A percentile compares a stretch with the other conserved stretches of the same genome.
phyloP scores from a whole-genome alignment of 2,113 vertebrate genomes.

The Paratilapia polleni region DNA sequence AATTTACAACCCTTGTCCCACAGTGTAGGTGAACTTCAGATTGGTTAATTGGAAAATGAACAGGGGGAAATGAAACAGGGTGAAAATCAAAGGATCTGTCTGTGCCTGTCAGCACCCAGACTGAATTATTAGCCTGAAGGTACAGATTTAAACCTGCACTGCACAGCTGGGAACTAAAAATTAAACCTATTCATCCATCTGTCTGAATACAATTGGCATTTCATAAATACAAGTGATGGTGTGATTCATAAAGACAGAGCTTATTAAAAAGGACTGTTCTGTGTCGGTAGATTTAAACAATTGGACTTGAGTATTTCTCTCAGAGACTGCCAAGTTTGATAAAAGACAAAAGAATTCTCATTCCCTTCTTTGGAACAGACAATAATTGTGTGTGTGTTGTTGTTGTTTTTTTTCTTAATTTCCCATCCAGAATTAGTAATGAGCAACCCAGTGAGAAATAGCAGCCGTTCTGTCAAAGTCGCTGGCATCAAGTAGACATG shows the following conservation, averaged over 20 bases:
- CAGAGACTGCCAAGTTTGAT: background rate
- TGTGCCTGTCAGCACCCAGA: conserved; percentile 48
- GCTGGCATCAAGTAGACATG: background rate
- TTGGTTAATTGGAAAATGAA: conserved; percentile 56
- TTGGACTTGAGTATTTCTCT: conserved; percentile 11
- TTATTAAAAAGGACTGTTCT: conserved; percentile 40
- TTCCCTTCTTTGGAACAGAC: background rate
- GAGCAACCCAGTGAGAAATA: background rate
- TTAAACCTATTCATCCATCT: conserved; percentile 60
- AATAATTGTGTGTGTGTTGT: background rate
- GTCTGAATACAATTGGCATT: conserved; percentile 54
- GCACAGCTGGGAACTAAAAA: conserved; percentile 11
- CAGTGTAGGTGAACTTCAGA: conserved; percentile 35
- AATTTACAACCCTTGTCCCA: conserved; percentile 39
- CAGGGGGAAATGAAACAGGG: conserved; percentile 53
- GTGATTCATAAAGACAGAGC: conserved; percentile 39
- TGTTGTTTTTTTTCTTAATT: background rate
- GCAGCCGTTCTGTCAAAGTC: background rate
- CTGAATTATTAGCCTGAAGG: conserved; percentile 52
- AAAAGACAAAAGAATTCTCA: background rate
- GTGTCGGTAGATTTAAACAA: conserved; percentile 34
- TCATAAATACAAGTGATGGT: conserved; percentile 55
- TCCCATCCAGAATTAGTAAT: background rate
- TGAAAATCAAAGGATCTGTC: conserved; percentile 61
- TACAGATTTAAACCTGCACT: background rate